Evolutionary conservation across 2,113 vertebrate genomes (phyloP).

Genomic region (Rhinoderma darwinii): DNA sequence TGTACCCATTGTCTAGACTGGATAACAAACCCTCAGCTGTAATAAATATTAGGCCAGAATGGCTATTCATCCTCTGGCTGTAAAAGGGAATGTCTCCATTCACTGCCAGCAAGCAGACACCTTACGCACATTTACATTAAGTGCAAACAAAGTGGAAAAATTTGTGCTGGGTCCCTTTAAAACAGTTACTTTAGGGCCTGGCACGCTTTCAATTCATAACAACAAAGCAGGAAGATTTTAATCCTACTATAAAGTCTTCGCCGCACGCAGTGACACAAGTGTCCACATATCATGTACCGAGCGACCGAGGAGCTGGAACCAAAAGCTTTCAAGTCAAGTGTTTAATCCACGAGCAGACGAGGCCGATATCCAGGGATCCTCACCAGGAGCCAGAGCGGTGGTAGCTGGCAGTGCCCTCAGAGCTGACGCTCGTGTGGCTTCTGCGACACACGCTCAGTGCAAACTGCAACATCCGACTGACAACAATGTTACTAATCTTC

Average conservation of each 20-base stretch:
- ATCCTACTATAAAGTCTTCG: neutral
- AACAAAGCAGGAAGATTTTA: neutral
- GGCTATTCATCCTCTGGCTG: neutral
- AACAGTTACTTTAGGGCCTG: neutral
- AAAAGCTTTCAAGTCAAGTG: neutral
- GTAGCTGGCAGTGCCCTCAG: neutral
- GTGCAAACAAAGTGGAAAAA: neutral
- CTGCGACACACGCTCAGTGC: neutral
- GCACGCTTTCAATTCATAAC: neutral
- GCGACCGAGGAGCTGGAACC: neutral
- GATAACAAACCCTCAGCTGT: too few species aligned
- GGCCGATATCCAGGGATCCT: neutral
- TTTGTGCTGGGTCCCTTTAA: neutral
- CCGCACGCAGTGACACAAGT: neutral
- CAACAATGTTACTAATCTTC: neutral
- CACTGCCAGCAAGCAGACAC: neutral
- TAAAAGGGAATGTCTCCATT: neutral
- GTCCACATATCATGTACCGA: neutral
- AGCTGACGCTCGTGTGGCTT: too few species aligned
- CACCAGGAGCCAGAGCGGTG: neutral
- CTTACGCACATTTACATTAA: too few species aligned
- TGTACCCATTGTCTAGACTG: too few species aligned
- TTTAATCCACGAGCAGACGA: conserved; percentile 5
- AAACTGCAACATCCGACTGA: neutral
- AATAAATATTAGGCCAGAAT: too few species aligned